Evolutionary conservation across 2,113 vertebrate genomes (phyloP).

Genomic region (Marmota flaviventris): DNA sequence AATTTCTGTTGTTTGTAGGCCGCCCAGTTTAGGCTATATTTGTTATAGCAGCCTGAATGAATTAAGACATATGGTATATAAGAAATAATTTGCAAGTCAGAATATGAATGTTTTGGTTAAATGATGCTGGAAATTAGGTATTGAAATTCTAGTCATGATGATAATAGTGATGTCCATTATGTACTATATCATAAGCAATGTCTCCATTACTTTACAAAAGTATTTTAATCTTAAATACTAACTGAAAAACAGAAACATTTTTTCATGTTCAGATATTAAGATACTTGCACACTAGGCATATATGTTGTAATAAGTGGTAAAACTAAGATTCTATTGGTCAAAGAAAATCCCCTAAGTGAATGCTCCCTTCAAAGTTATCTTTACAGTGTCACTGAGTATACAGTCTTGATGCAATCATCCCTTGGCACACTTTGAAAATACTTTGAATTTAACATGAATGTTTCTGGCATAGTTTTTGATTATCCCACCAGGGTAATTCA

Average conservation of each 20-base stretch:
- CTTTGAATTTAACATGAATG: background rate
- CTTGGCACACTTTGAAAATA: background rate
- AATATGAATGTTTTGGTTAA: background rate
- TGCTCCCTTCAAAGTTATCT: background rate
- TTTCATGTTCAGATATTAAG: background rate
- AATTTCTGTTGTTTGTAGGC: background rate
- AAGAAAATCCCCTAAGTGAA: background rate
- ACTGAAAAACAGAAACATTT: background rate
- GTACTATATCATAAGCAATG: background rate
- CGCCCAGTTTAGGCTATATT: background rate
- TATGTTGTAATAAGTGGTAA: background rate
- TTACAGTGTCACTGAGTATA: background rate
- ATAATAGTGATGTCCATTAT: background rate
- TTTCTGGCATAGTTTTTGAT: background rate
- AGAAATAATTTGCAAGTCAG: background rate
- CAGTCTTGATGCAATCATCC: background rate
- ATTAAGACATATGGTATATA: background rate
- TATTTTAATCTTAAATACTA: constrained; percentile 17
- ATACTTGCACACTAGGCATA: background rate
- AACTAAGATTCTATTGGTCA: background rate
- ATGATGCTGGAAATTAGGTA: background rate
- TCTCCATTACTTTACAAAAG: background rate
- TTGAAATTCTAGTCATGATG: background rate
- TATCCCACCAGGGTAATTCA: background rate
- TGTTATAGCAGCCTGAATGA: background rate